Conservation (phyloP, 30 jellyfish, hydroid and myxozoan genomes). For the Aurelia sp. region DNA sequence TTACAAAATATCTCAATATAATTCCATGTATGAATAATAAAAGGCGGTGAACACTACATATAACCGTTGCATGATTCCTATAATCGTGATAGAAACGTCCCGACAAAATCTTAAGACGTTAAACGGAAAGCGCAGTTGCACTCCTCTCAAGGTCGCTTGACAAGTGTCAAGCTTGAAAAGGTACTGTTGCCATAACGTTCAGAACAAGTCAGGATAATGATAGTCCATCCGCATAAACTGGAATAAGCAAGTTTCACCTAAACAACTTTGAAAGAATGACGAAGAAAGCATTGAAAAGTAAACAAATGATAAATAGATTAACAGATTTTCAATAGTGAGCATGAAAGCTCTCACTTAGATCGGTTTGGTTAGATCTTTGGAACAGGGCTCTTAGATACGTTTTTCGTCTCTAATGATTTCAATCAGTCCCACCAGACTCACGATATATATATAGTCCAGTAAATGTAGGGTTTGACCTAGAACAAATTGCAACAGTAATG, state of each 20-base stretch:
- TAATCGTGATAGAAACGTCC: constrained; percentile 49
- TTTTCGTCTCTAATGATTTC: too few species aligned
- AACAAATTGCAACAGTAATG: too few species aligned
- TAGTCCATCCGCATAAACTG: background rate
- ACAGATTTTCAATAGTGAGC: constrained; percentile 3
- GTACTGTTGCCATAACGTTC: constrained; percentile 14
- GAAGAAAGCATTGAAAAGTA: background rate
- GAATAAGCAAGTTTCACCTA: background rate
- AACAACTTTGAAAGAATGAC: background rate
- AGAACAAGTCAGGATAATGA: background rate
- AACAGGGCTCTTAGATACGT: too few species aligned
- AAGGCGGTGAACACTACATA: constrained; percentile 52
- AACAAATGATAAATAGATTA: background rate
- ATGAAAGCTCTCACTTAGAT: background rate
- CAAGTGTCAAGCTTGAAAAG: constrained; percentile 59
- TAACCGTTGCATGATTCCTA: constrained; percentile 52
- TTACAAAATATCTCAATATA: constrained; percentile 30
- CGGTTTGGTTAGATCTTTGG: too few species aligned
- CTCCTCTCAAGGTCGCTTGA: constrained; percentile 57
- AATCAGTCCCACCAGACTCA: too few species aligned
- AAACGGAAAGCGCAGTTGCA: constrained; percentile 57
- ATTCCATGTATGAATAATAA: constrained; percentile 43
- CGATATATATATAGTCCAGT: too few species aligned
- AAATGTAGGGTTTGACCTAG: too few species aligned
- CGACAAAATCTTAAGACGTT: constrained; percentile 46